Percentiles rank a stretch among this genome's conserved stretches.
These are phyloP conservation scores for Argyresthia albistria DNA, from an alignment of 2,888 invertebrate genomes.

Conservation along the genomic window DNA sequence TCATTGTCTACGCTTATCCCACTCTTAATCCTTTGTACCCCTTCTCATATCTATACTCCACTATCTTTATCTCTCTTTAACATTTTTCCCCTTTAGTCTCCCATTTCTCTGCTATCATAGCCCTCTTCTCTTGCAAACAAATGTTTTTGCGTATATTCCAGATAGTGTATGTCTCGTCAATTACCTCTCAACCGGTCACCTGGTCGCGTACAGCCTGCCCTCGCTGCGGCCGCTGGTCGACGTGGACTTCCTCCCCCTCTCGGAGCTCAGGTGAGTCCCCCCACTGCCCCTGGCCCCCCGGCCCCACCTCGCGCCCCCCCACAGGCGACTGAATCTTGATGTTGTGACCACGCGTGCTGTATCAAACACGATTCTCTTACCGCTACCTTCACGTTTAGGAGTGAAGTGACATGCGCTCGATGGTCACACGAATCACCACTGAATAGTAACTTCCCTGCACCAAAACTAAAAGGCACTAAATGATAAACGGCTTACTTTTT, in stretches of 20 bases:
- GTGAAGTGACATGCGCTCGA: too few relatives aligned
- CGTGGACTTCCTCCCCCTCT: slow-evolving; percentile 93
- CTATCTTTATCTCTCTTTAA: too few relatives aligned
- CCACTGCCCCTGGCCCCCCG: neutral
- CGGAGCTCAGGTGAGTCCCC: slow-evolving; percentile 86
- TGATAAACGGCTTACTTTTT: slow-evolving; percentile 61
- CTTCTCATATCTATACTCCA: too few relatives aligned
- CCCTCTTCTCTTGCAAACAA: neutral
- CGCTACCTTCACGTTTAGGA: neutral
- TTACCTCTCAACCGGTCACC: slow-evolving; percentile 95
- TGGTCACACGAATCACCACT: slow-evolving; percentile 18
- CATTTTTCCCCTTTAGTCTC: neutral
- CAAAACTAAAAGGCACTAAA: slow-evolving; percentile 56
- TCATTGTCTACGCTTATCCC: too few relatives aligned
- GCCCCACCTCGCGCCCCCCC: neutral
- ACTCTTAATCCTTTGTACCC: too few relatives aligned
- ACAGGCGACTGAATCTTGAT: neutral
- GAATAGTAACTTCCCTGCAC: slow-evolving; percentile 38
- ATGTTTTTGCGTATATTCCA: slow-evolving; percentile 41
- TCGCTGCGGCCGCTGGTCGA: slow-evolving; percentile 94
- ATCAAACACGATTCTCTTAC: slow-evolving; percentile 22
- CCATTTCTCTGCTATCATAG: neutral
- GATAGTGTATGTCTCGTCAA: slow-evolving; percentile 95
- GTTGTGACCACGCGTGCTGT: slow-evolving; percentile 21
- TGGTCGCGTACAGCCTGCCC: slow-evolving; percentile 95